phyloP scores from a whole-genome alignment of 2,888 invertebrate species.

The Zygothrica quintamaculata region DNA sequence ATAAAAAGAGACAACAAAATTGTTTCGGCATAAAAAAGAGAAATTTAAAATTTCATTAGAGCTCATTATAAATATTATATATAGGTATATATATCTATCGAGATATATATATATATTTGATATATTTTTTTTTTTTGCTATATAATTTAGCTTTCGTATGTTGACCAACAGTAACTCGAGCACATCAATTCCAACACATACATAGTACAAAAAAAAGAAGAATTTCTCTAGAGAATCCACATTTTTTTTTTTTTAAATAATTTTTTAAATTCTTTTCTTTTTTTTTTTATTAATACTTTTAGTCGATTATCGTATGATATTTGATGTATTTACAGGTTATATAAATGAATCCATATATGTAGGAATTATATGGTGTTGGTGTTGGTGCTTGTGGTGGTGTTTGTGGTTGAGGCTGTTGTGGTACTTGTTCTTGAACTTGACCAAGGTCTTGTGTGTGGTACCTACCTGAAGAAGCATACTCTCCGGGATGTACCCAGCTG shows the following conservation, averaged over 20 bases:
- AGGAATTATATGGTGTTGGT: conserved; percentile 73
- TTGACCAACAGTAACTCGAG: conserved; percentile 56
- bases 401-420: conserved; percentile 59
- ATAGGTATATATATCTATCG: conserved; percentile 50
- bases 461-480: conserved; percentile 99
- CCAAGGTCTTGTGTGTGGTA: conserved; percentile 73
- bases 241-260: conserved; percentile 4
- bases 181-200: conserved; percentile 64
- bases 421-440: conserved; percentile 57
- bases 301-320: conserved; percentile 76
- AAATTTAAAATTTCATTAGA: conserved; percentile 70
- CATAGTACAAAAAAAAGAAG: conserved; percentile 48
- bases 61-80: conserved; percentile 38
- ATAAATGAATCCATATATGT: conserved; percentile 82
- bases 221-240: conserved; percentile 40
- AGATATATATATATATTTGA: conserved; percentile 38
- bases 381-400: conserved; percentile 57
- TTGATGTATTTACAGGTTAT: conserved; percentile 83
- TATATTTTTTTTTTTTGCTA: conserved; percentile 42
- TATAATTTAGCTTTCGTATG: conserved; percentile 55
- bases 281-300: conserved; percentile 29
- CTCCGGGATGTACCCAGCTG: conserved; percentile 99
- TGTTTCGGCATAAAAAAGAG: conserved; percentile 69
- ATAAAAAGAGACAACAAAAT: too few relatives aligned
- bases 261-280: conserved; percentile 24